A percentile compares a stretch with the other conserved stretches of the same genome.
phyloP scores from a whole-genome alignment of 2,113 vertebrate species.

The Eurypyga helias region DNA sequence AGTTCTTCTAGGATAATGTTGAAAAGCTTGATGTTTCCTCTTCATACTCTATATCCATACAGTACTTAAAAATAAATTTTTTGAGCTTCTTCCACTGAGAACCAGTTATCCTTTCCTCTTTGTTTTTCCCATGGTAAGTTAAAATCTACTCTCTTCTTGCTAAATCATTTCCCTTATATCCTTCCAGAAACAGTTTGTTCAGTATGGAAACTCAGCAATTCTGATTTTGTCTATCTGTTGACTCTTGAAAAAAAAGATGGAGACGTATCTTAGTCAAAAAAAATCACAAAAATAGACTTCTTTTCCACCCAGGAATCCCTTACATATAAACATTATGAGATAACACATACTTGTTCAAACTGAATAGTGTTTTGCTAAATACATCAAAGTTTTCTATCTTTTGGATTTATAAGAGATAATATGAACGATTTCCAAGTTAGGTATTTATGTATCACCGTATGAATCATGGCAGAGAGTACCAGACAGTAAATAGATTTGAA shows the following conservation, averaged over 20 bases:
- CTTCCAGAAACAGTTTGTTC: background rate
- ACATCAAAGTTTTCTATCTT: background rate
- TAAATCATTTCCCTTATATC: background rate
- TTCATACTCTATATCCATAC: background rate
- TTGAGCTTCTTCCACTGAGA: background rate
- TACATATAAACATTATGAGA: background rate
- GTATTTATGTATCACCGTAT: background rate
- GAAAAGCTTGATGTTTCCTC: background rate
- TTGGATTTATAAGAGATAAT: background rate
- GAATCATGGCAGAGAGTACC: background rate
- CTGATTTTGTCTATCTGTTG: background rate
- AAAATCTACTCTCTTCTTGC: background rate
- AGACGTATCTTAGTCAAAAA: background rate
- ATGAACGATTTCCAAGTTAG: background rate
- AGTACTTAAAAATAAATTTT: background rate
- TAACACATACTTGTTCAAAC: background rate
- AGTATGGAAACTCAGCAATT: background rate
- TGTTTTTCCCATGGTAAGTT: background rate
- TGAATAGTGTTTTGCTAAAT: background rate
- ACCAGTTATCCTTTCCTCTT: background rate
- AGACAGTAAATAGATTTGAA: background rate
- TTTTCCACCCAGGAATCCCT: background rate
- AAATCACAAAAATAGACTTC: rapidly evolving
- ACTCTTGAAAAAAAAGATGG: rapidly evolving
- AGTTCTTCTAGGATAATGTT: background rate